Conservation (phyloP, 1,140 invertebrate genomes). For the Mizuhopecten yessoensis region DNA sequence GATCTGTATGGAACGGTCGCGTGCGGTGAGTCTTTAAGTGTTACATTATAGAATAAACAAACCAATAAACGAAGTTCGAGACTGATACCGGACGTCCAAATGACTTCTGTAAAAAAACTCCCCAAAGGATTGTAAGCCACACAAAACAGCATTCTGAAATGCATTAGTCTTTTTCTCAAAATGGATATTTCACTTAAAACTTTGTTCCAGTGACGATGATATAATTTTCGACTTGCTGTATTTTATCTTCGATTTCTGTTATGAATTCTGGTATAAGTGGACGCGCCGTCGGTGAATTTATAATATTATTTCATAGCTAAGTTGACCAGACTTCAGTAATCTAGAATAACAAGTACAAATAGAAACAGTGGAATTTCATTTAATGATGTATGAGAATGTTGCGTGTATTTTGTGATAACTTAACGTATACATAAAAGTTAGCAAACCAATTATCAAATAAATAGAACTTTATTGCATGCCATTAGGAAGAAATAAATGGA, state of each 20-base stretch:
- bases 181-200: not conserved
- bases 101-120: not conserved
- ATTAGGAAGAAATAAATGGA: too few relatives aligned
- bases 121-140: not conserved
- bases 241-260: not conserved
- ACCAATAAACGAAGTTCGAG: not conserved
- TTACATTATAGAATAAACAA: not conserved
- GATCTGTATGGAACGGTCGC: not conserved
- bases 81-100: conserved; percentile 16
- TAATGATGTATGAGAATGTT: not conserved
- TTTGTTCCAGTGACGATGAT: too few relatives aligned
- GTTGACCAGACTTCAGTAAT: not conserved
- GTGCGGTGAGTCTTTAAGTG: not conserved
- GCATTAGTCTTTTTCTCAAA: not conserved
- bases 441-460: not conserved
- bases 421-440: not conserved
- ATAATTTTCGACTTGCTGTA: too few relatives aligned
- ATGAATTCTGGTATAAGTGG: too few relatives aligned
- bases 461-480: too few relatives aligned
- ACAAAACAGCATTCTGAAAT: not conserved
- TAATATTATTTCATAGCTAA: not conserved
- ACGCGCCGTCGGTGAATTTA: not conserved
- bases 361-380: not conserved
- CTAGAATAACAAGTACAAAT: not conserved
- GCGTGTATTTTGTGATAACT: too few relatives aligned